Evolutionary conservation across 2,113 vertebrate species (phyloP).

Genomic region (Peucedramus taeniatus): DNA sequence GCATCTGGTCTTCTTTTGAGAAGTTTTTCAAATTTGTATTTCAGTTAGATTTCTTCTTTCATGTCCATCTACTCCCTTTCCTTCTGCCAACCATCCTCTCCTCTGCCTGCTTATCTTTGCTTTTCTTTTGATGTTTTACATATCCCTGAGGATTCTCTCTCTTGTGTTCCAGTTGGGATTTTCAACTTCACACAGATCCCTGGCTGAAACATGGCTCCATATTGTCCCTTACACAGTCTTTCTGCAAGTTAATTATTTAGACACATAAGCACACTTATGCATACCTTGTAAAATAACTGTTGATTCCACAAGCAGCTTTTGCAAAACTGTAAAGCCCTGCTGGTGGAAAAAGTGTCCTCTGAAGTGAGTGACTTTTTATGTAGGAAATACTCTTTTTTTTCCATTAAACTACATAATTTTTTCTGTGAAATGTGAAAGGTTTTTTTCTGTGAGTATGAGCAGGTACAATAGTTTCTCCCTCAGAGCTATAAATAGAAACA

Average conservation of each 20-base stretch:
- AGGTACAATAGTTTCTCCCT: background rate
- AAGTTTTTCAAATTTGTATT: background rate
- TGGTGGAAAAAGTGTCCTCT: background rate
- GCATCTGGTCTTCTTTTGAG: background rate
- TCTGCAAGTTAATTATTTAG: background rate
- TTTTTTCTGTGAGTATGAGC: background rate
- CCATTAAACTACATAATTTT: background rate
- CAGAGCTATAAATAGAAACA: background rate
- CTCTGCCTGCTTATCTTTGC: background rate
- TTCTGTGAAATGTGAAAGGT: background rate
- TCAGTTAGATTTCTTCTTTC: background rate
- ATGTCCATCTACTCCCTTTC: background rate
- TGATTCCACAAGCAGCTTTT: background rate
- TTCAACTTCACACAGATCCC: background rate
- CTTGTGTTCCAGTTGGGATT: background rate
- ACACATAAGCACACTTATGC: too few species aligned
- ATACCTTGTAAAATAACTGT: background rate
- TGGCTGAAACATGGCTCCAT: background rate
- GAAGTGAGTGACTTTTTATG: background rate
- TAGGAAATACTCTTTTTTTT: background rate
- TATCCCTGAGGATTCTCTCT: background rate
- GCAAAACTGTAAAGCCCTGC: background rate
- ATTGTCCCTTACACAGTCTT: background rate
- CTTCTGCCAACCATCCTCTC: background rate
- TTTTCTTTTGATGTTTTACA: background rate